Percentiles rank a stretch among this genome's conserved stretches.
These are phyloP conservation scores for Fulica atra DNA, from an alignment of 2,113 vertebrate genomes.

Conservation along the genomic window DNA sequence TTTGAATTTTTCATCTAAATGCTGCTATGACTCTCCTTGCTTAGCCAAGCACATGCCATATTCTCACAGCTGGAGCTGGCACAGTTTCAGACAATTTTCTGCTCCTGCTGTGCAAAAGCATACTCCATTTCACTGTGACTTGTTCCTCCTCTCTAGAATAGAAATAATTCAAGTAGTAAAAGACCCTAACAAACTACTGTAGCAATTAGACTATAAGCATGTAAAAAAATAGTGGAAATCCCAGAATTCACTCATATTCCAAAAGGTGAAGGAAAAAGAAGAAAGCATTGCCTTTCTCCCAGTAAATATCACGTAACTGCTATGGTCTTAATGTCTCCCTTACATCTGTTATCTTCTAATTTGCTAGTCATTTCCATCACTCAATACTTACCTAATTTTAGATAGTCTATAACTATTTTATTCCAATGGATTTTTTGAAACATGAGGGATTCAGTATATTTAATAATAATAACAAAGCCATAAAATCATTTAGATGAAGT, in stretches of 20 bases:
- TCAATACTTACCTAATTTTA: conserved; percentile 10
- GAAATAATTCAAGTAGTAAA: not conserved
- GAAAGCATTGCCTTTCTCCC: not conserved
- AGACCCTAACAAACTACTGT: not conserved
- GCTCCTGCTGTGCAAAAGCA: not conserved
- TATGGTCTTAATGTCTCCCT: not conserved
- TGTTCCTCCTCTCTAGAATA: not conserved
- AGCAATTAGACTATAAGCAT: not conserved
- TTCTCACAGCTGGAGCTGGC: not conserved
- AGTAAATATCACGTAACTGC: not conserved
- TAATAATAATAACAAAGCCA: not conserved
- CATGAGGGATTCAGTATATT: not conserved
- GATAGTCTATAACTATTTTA: not conserved
- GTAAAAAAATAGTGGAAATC: not conserved
- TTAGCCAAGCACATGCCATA: not conserved
- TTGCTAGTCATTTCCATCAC: not conserved
- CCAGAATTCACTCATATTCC: not conserved
- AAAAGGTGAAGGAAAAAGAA: not conserved
- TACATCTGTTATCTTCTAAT: not conserved
- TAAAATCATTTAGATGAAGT: not conserved
- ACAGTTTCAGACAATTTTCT: not conserved
- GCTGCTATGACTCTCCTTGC: not conserved
- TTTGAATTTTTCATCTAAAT: not conserved
- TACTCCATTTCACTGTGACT: not conserved
- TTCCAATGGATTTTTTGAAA: not conserved